These are phyloP conservation scores for Philereme transversata DNA, from an alignment of 2,888 invertebrate genomes.

Conservation along the genomic window DNA sequence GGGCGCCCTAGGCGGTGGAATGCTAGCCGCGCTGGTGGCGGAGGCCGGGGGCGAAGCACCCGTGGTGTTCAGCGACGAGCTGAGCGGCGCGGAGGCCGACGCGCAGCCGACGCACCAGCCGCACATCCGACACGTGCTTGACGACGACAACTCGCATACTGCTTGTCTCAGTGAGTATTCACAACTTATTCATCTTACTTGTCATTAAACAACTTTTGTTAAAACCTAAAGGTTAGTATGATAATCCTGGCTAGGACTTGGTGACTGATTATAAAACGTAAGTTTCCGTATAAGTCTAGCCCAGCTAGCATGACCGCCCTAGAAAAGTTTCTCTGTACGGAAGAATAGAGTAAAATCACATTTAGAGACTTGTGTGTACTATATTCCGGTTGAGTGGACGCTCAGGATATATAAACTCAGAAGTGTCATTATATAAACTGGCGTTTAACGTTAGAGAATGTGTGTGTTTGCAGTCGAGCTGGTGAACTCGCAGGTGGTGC, in stretches of 20 bases:
- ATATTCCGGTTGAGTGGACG: too few relatives aligned
- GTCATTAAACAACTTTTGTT: too few relatives aligned
- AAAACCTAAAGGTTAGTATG: too few relatives aligned
- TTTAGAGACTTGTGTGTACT: too few relatives aligned
- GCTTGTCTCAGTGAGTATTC: conserved; percentile 94
- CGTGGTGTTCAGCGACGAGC: conserved; percentile 98
- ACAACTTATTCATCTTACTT: neutral
- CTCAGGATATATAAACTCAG: too few relatives aligned
- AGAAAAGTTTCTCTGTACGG: too few relatives aligned
- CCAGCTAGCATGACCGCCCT: too few relatives aligned
- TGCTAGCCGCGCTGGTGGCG: conserved; percentile 94
- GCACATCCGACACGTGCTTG: conserved; percentile 91
- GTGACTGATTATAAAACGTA: too few relatives aligned
- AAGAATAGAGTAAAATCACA: too few relatives aligned
- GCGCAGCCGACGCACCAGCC: conserved; percentile 77
- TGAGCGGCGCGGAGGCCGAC: conserved; percentile 81
- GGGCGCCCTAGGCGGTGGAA: conserved; percentile 82
- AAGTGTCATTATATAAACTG: too few relatives aligned
- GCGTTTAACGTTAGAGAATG: neutral
- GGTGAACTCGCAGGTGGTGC: conserved; percentile 95
- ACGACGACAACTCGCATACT: conserved; percentile 95
- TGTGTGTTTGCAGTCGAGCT: conserved; percentile 87
- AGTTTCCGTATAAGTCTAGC: too few relatives aligned
- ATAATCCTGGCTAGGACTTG: too few relatives aligned
- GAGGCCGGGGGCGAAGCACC: conserved; percentile 95